A percentile compares a stretch with the other conserved stretches of the same genome.
phyloP scores from a whole-genome alignment of 2,888 invertebrate genomes.

The Acanthosoma haemorrhoidale region DNA sequence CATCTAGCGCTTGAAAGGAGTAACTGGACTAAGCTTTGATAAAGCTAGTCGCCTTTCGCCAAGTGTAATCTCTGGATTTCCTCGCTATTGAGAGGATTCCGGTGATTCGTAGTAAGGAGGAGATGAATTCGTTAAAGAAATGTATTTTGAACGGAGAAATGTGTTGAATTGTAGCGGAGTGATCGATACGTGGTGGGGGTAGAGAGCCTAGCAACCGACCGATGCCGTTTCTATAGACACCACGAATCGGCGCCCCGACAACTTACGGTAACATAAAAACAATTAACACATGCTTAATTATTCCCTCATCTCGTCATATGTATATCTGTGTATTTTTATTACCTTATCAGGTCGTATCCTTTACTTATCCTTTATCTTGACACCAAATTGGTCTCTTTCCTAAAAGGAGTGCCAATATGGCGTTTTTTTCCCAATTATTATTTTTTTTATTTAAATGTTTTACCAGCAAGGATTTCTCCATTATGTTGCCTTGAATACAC shows the following conservation, averaged over 20 bases:
- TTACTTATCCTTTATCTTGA: too few relatives aligned
- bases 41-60: constrained; percentile 9
- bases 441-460: background rate
- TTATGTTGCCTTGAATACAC: too few relatives aligned
- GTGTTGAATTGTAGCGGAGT: background rate
- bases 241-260: constrained; percentile 30
- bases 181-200: constrained; percentile 29
- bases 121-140: background rate
- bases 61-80: constrained; percentile 17
- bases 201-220: constrained; percentile 41
- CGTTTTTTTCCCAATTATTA: background rate
- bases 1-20: constrained; percentile 14
- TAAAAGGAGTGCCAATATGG: constrained; percentile 19
- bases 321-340: background rate
- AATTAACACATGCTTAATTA: background rate
- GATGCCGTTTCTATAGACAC: constrained; percentile 44
- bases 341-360: too few relatives aligned
- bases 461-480: background rate
- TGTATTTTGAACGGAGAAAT: background rate
- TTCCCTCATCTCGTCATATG: background rate
- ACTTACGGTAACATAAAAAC: constrained; percentile 21
- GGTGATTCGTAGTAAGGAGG: background rate
- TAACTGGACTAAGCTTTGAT: constrained; percentile 15
- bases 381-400: background rate
- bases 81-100: background rate